Evolutionary conservation across 2,113 vertebrate species (phyloP).

Genomic region (Plectropomus leopardus): DNA sequence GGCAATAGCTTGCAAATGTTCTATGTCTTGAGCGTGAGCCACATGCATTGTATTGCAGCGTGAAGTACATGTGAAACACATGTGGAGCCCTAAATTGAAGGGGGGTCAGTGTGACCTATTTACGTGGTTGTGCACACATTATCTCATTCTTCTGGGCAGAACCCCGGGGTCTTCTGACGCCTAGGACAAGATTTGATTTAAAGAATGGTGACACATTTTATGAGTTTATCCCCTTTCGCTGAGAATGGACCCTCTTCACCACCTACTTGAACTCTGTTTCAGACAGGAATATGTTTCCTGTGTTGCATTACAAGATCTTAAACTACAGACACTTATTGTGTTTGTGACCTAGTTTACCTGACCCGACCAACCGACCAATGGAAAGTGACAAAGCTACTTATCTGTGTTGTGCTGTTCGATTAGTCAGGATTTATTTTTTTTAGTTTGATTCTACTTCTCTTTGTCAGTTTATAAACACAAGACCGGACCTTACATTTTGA

Average conservation of each 20-base stretch:
- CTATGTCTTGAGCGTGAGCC: background rate
- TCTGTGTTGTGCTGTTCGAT: background rate
- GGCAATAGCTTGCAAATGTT: slow-evolving; percentile 5
- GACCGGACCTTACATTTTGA: background rate
- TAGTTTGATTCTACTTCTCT: background rate
- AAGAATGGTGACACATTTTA: slow-evolving; percentile 50
- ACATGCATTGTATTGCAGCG: background rate
- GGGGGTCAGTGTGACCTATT: slow-evolving; percentile 38
- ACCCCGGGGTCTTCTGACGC: slow-evolving; percentile 28
- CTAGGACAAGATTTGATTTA: slow-evolving; percentile 33
- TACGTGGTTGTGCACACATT: slow-evolving; percentile 30
- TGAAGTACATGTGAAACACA: slow-evolving; percentile 51
- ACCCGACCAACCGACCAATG: slow-evolving; percentile 16
- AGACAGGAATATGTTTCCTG: slow-evolving; percentile 14
- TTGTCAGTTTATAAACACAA: background rate
- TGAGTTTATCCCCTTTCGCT: slow-evolving; percentile 22
- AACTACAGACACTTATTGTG: slow-evolving; percentile 20
- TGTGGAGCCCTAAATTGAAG: slow-evolving; percentile 51
- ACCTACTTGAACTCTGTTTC: slow-evolving; percentile 7
- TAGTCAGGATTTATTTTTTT: slow-evolving; percentile 27
- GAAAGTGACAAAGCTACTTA: slow-evolving; percentile 66
- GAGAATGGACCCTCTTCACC: slow-evolving; percentile 30
- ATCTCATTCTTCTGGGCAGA: slow-evolving; percentile 31
- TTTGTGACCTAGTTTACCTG: slow-evolving; percentile 2
- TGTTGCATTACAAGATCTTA: background rate